phyloP scores from a whole-genome alignment of 2,797 vertebrate species.

The Nyctalus aviator region DNA sequence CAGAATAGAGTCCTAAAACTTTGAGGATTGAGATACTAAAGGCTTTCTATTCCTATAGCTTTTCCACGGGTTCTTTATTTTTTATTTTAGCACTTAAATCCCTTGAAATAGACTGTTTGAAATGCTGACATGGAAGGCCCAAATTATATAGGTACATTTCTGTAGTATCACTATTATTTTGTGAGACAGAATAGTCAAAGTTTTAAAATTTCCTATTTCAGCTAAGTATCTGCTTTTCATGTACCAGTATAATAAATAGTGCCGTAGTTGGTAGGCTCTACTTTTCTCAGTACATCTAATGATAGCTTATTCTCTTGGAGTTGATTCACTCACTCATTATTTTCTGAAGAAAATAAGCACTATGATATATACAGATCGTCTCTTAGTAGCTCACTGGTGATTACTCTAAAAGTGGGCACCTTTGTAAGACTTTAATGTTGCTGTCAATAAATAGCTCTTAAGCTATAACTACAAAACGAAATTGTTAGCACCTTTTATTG shows the following conservation, averaged over 20 bases:
- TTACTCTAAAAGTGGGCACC: constrained; percentile 37
- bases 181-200: neutral
- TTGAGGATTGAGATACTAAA: constrained; percentile 14
- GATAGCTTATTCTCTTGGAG: constrained; percentile 52
- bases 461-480: constrained; percentile 37
- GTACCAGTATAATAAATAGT: constrained; percentile 42
- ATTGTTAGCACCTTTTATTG: neutral
- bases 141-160: constrained; percentile 52
- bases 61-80: constrained; percentile 58
- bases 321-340: neutral
- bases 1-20: neutral
- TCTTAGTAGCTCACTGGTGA: constrained; percentile 60
- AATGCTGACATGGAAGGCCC: constrained; percentile 53
- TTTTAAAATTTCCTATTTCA: constrained; percentile 57
- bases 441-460: constrained; percentile 61
- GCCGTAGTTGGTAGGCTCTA: neutral
- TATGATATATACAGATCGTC: constrained; percentile 8
- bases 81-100: neutral
- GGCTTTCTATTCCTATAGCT: neutral
- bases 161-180: constrained; percentile 57
- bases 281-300: constrained; percentile 38
- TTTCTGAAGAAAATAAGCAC: constrained; percentile 56
- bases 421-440: constrained; percentile 52
- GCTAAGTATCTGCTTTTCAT: constrained; percentile 45
- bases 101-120: constrained; percentile 73